phyloP scores from a whole-genome alignment of 2,113 vertebrate species.

The Zootoca vivipara region DNA sequence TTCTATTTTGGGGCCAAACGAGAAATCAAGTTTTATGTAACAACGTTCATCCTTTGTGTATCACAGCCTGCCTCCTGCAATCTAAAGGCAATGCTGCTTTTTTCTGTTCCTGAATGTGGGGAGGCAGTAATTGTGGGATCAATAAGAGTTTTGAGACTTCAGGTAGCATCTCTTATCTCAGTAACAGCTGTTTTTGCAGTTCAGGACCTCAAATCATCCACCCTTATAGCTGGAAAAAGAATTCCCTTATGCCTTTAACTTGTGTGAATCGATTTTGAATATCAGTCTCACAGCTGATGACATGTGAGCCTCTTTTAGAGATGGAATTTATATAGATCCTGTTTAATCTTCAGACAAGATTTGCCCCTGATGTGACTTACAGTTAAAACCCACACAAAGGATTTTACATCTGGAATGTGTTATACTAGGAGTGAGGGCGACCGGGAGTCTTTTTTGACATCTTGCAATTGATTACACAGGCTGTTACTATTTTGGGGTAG shows the following conservation, averaged over 20 bases:
- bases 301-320: too few relatives aligned
- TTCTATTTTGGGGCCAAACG: conserved; percentile 43
- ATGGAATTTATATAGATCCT: background rate
- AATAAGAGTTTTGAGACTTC: conserved; percentile 44
- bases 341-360: background rate
- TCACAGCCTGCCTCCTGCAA: conserved; percentile 16
- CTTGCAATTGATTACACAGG: background rate
- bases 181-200: background rate
- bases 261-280: background rate
- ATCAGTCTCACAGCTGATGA: background rate
- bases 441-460: background rate
- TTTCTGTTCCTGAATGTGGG: background rate
- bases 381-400: background rate
- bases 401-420: background rate
- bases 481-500: too few relatives aligned
- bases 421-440: too few relatives aligned
- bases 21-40: conserved; percentile 25
- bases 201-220: conserved; percentile 20
- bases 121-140: conserved; percentile 23
- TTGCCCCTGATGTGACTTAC: background rate
- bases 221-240: conserved; percentile 12
- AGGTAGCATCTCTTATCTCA: conserved; percentile 18
- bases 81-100: background rate
- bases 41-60: conserved; percentile 10
- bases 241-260: background rate